Conservation (phyloP, 1,140 invertebrate species). For the Zaprionus taronus region DNA sequence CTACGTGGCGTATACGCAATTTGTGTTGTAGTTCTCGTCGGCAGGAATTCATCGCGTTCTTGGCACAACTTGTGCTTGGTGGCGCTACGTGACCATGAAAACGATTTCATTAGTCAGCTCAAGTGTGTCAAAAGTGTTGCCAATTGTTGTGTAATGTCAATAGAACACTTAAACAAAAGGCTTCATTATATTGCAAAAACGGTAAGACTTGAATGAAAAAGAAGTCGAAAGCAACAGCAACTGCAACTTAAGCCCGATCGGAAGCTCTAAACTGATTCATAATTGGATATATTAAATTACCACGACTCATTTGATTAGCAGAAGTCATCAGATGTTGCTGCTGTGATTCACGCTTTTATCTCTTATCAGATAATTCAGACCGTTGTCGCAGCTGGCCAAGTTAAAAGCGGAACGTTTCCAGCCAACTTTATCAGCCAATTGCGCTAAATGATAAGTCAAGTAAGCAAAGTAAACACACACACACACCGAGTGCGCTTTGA, state of each 20-base stretch:
- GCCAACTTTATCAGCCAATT: conserved; percentile 44
- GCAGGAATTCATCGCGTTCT: conserved; percentile 9
- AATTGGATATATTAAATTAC: neutral
- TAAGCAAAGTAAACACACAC: conserved; percentile 28
- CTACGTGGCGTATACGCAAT: conserved; percentile 46
- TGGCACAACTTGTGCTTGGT: conserved; percentile 4
- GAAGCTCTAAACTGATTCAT: neutral
- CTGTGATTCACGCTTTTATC: conserved; percentile 66
- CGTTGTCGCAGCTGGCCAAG: conserved; percentile 48
- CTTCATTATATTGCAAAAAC: neutral
- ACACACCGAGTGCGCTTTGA: conserved; percentile 67
- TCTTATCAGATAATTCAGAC: conserved; percentile 54
- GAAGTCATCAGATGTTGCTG: conserved; percentile 23
- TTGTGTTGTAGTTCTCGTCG: conserved; percentile 15
- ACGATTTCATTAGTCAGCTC: conserved; percentile 4
- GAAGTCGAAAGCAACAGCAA: neutral
- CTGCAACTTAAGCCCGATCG: neutral
- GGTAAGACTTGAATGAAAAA: no score
- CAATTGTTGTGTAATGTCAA: conserved; percentile 32
- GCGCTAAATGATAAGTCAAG: conserved; percentile 65
- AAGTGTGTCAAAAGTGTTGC: conserved; percentile 34
- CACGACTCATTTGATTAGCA: neutral
- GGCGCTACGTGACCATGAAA: conserved; percentile 30
- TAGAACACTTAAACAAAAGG: neutral
- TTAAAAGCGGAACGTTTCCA: conserved; percentile 54